These are phyloP conservation scores for Athene noctua DNA, from an alignment of 2,113 vertebrate genomes.

Conservation along the genomic window DNA sequence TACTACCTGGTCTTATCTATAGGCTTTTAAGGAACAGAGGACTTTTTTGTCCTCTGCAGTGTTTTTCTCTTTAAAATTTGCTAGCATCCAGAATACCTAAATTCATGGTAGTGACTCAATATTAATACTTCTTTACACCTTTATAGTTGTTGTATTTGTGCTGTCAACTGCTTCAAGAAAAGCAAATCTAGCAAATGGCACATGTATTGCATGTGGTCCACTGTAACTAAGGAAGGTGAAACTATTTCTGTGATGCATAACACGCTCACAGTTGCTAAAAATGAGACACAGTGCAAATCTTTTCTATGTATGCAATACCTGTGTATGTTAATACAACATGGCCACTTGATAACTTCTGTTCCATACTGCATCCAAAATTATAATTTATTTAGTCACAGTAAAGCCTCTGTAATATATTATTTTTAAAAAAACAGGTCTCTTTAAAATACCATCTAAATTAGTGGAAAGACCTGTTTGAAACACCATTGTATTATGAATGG, in stretches of 20 bases:
- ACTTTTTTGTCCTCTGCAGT: background rate
- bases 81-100: background rate
- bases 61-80: background rate
- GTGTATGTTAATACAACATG: background rate
- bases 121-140: background rate
- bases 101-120: background rate
- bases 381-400: background rate
- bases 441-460: background rate
- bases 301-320: fast-evolving
- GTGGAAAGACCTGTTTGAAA: background rate
- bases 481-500: background rate
- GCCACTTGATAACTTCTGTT: background rate
- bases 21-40: background rate
- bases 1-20: fast-evolving
- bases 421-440: background rate
- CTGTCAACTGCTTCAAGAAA: background rate
- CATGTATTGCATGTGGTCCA: background rate
- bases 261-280: background rate
- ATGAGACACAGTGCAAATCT: background rate
- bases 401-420: background rate
- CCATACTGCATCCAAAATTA: background rate
- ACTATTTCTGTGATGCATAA: background rate
- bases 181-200: background rate
- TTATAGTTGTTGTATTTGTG: background rate
- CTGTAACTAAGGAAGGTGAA: background rate